These are phyloP conservation scores for Drosophila stalkeri DNA, from an alignment of 2,888 invertebrate genomes.

Conservation along the genomic window DNA sequence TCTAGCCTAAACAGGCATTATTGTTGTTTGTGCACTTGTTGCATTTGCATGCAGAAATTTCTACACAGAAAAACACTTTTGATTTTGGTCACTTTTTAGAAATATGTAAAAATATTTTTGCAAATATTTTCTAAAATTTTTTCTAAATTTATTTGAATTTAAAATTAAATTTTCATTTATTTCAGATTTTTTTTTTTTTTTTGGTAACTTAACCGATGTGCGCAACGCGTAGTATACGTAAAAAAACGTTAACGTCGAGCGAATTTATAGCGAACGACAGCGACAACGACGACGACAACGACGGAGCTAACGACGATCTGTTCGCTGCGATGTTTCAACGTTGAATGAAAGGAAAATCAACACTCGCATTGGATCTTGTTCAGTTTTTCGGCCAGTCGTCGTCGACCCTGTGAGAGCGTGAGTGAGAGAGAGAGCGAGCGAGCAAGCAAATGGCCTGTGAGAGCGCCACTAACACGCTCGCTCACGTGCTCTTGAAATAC, in stretches of 20 bases:
- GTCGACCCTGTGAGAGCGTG: constrained; percentile 52
- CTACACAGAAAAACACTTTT: constrained; percentile 22
- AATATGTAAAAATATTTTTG: not conserved
- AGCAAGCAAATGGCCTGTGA: constrained; percentile 6
- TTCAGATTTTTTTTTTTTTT: not conserved
- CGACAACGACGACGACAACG: constrained; percentile 37
- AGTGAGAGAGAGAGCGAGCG: constrained; percentile 5
- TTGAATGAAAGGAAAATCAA: constrained; percentile 85
- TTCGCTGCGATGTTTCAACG: constrained; percentile 79
- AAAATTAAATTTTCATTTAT: not conserved
- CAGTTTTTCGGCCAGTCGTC: constrained; percentile 62
- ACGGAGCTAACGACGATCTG: constrained; percentile 79
- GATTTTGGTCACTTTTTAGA: constrained; percentile 24
- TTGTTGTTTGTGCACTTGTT: constrained; percentile 50
- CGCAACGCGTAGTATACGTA: constrained; percentile 17
- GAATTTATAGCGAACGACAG: constrained; percentile 22
- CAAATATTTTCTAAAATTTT: not conserved
- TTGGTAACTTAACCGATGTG: constrained; percentile 9
- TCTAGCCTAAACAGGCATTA: constrained; percentile 50
- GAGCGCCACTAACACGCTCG: constrained; percentile 18
- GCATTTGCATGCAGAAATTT: constrained; percentile 16
- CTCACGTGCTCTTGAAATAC: constrained; percentile 67
- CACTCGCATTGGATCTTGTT: constrained; percentile 84
- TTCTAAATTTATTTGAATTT: not conserved
- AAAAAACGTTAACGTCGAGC: constrained; percentile 19